phyloP scores from a whole-genome alignment of 2,888 invertebrate species.

The Aphodius granarius region DNA sequence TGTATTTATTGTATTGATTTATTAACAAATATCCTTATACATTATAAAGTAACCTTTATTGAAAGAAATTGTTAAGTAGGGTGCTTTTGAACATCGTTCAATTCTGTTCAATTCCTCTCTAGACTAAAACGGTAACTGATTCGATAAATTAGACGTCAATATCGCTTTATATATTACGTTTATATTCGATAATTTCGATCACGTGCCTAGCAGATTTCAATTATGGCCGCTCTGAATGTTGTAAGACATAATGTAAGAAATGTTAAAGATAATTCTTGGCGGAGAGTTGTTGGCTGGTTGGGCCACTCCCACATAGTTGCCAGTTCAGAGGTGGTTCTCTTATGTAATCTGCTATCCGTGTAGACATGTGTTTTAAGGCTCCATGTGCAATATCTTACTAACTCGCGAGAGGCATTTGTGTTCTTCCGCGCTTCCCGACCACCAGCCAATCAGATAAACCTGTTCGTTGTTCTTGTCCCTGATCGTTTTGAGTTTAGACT shows the following conservation, averaged over 20 bases:
- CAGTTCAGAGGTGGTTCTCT: conserved; percentile 32
- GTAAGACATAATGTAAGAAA: conserved; percentile 24
- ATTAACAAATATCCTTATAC: too few species aligned
- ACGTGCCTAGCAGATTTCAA: conserved; percentile 16
- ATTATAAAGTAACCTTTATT: too few species aligned
- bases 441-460: conserved; percentile 21
- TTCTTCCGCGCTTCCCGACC: conserved; percentile 5
- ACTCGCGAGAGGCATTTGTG: conserved; percentile 11
- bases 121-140: too few species aligned
- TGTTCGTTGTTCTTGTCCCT: conserved; percentile 15
- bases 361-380: conserved; percentile 30
- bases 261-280: conserved; percentile 22
- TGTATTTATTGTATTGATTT: too few species aligned
- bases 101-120: too few species aligned
- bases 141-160: background rate
- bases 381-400: conserved; percentile 25
- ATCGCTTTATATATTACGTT: background rate
- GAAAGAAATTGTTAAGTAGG: too few species aligned
- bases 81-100: too few species aligned
- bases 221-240: conserved; percentile 21
- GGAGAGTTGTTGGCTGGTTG: conserved; percentile 19
- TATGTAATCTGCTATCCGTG: conserved; percentile 30
- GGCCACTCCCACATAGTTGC: conserved; percentile 33
- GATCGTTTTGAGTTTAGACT: conserved; percentile 9
- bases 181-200: background rate